A percentile compares a stretch with the other conserved stretches of the same genome.
Conservation (phyloP, 1,140 invertebrate species). For the Drosophila tristis region DNA sequence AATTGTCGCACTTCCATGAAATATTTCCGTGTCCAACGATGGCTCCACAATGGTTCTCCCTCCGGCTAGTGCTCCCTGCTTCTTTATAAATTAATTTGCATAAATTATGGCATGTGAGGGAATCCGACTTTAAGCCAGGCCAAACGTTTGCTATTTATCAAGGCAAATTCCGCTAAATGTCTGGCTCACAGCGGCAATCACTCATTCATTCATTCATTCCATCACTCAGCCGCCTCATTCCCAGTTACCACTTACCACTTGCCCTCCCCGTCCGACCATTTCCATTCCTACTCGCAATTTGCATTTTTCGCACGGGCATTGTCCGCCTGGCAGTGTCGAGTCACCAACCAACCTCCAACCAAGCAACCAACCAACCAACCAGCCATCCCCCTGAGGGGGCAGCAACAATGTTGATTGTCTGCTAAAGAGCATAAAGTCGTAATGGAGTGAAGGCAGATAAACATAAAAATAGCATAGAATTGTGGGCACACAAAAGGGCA, state of each 20-base stretch:
- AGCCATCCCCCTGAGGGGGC: not conserved
- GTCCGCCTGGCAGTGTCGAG: slow-evolving; percentile 38
- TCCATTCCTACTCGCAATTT: slow-evolving; percentile 68
- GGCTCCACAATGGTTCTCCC: slow-evolving; percentile 1
- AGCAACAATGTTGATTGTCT: slow-evolving; percentile 77
- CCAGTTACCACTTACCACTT: slow-evolving; percentile 5
- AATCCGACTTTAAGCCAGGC: slow-evolving; percentile 56
- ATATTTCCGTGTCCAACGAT: slow-evolving; percentile 52
- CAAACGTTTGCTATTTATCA: slow-evolving; percentile 72
- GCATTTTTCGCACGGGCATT: slow-evolving; percentile 77
- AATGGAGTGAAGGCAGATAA: slow-evolving; percentile 81
- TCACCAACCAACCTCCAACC: not conserved
- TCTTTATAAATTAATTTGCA: slow-evolving; percentile 79
- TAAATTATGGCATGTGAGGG: slow-evolving; percentile 78
- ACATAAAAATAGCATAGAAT: slow-evolving; percentile 79
- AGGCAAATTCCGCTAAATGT: slow-evolving; percentile 51
- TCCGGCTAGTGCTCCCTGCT: not conserved
- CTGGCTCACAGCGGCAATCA: slow-evolving; percentile 63
- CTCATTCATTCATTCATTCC: slow-evolving; percentile 49
- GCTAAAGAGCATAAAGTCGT: slow-evolving; percentile 82
- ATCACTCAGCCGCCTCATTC: slow-evolving; percentile 19
- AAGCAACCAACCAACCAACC: not conserved
- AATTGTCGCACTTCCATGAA: slow-evolving; percentile 75
- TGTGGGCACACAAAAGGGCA: slow-evolving; percentile 73
- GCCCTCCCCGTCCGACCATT: slow-evolving; percentile 47